Base-by-base conservation (phyloP, 64 coral and sea anemone species). In the Pachyseris speciosa region DNA sequence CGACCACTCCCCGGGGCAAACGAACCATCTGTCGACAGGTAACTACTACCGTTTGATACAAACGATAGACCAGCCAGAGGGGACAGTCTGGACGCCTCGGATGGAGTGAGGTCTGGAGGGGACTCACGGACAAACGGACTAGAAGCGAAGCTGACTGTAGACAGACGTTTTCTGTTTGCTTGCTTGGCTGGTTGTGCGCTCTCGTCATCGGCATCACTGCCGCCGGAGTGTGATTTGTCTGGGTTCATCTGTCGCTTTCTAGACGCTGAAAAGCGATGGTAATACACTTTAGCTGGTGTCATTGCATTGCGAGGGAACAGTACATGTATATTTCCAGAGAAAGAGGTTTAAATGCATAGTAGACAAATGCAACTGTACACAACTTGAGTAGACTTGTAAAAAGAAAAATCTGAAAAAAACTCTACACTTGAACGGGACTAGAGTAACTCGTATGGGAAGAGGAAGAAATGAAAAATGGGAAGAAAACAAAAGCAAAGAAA, bases 101-200 rank as follows among this genome's bases (percentile, higher is more conserved):
- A 69, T 20, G 69, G 30, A 1, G 87, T 16, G 11, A 64, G 45
- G 20, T 80, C 83, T 58, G 78, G 79, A 3, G 78, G 60, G 12
- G 94, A 76, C 4, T 37, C 13, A 2, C 36, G 52, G 13, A 93
- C 66, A 22, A 83, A 86, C 36, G 91, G 83, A 13, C 64, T 86
- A 1, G 95, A 60, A 0, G 95, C 95, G 39, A 96, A 96, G 36
- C 95, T 96, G 45, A 96, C 95, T 0, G 86, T 71, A 2, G 95
- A 96, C 3, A 86, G 85, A 1, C 95, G 67, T 39, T 79, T 88
- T 25, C 88, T 68, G 40, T 53, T 55, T 32, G 88, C 57, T 59
- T 84, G 28, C 37, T 65, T 43, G 13, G 86, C 36, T 85, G 86
- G 28, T 84, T 42, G 31, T 38, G 75, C 27, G 8, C 86, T 22